phyloP scores from a whole-genome alignment of 30 jellyfish, hydroid and myxozoan genomes.

The Hydractinia symbiolongicarpus region DNA sequence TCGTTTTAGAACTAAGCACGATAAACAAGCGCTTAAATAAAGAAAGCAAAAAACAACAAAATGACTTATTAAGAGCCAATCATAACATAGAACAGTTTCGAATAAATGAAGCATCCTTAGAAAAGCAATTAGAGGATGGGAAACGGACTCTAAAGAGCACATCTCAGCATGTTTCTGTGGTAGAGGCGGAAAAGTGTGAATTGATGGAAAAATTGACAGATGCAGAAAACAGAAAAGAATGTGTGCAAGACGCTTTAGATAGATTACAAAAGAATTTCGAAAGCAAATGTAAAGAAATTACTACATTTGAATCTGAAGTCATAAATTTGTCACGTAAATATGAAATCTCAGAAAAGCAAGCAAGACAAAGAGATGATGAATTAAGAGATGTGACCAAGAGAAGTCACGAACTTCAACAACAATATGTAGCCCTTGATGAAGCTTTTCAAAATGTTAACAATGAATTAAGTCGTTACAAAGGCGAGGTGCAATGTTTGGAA shows the following conservation, averaged over 20 bases:
- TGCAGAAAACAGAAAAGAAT: not conserved
- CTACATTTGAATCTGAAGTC: not conserved
- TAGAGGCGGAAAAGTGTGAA: slow-evolving; percentile 2
- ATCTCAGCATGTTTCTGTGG: not conserved
- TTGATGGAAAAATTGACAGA: not conserved
- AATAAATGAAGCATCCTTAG: no score
- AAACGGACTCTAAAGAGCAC: not conserved
- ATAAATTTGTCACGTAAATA: slow-evolving; percentile 2
- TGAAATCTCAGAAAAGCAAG: not conserved
- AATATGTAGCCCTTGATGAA: not conserved
- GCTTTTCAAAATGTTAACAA: not conserved
- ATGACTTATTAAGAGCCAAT: not conserved
- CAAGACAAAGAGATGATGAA: not conserved
- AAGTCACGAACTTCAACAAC: not conserved
- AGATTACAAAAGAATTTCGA: not conserved
- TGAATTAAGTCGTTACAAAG: slow-evolving; percentile 23
- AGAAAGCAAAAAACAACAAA: not conserved
- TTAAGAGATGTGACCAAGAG: not conserved
- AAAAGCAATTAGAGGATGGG: not conserved
- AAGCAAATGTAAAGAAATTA: not conserved
- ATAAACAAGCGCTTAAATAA: not conserved
- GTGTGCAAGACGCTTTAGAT: not conserved
- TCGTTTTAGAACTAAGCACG: not conserved
- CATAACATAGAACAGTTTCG: no score
- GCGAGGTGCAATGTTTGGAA: slow-evolving; percentile 21